Evolutionary conservation across 2,797 vertebrate genomes (phyloP).

Genomic region (Neostethus bicornis): DNA sequence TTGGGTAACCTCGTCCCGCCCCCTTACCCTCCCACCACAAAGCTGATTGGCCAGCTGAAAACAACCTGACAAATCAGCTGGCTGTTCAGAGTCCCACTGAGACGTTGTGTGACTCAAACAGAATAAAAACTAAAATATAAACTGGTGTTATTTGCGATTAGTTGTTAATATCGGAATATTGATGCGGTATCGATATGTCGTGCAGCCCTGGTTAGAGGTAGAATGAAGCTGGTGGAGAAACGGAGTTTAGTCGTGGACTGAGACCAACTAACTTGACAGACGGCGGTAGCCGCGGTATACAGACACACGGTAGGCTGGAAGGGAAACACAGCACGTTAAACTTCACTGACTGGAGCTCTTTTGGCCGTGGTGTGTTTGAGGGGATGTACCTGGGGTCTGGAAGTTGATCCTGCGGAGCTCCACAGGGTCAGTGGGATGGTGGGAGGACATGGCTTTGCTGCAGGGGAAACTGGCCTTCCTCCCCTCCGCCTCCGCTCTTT

Average conservation of each 20-base stretch:
- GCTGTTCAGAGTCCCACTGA: too few species aligned
- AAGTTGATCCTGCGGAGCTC: slow-evolving; percentile 98
- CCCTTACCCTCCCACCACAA: too few species aligned
- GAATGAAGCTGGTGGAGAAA: slow-evolving; percentile 51
- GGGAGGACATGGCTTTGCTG: slow-evolving; percentile 95
- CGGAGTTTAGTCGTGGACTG: slow-evolving; percentile 65
- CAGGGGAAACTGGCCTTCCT: slow-evolving; percentile 97
- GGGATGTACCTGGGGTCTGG: slow-evolving; percentile 91
- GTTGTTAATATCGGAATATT: too few species aligned
- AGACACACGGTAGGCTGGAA: slow-evolving; percentile 90
- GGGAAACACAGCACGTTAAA: slow-evolving; percentile 77
- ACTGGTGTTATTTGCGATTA: too few species aligned
- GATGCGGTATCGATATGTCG: too few species aligned
- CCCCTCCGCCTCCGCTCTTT: slow-evolving; percentile 94
- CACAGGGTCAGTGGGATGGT: slow-evolving; percentile 97
- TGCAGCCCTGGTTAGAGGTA: too few species aligned
- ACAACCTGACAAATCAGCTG: too few species aligned
- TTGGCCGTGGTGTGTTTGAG: slow-evolving; percentile 1
- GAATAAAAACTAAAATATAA: slow-evolving; percentile 63
- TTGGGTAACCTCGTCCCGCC: too few species aligned
- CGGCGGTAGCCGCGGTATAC: slow-evolving; percentile 95
- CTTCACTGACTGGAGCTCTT: slow-evolving; percentile 33
- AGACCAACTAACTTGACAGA: slow-evolving; percentile 92
- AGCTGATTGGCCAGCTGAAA: too few species aligned
- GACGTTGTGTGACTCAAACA: slow-evolving; percentile 44